These are phyloP conservation scores for Trichonephila inaurata DNA, from an alignment of 1,140 invertebrate genomes.

Conservation along the genomic window DNA sequence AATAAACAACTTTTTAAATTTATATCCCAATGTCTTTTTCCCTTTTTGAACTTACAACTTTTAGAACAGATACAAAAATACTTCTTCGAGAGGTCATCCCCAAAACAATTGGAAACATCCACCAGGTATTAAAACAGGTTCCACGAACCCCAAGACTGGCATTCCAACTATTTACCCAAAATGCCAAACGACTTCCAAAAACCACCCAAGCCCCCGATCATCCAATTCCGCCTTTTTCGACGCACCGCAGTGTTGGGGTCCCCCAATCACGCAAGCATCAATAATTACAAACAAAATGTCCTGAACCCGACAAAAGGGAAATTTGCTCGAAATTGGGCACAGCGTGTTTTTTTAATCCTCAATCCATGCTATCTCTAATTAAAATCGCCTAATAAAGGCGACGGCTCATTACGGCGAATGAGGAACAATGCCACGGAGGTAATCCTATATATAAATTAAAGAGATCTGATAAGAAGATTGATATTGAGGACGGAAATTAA, in stretches of 20 bases:
- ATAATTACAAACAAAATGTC: neutral
- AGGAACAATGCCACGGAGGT: constrained; percentile 22
- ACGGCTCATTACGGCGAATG: neutral
- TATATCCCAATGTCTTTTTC: too few relatives aligned
- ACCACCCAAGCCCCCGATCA: neutral
- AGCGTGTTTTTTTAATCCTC: constrained; percentile 19
- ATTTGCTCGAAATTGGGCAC: constrained; percentile 34
- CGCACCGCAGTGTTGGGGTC: neutral
- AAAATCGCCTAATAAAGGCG: constrained; percentile 41
- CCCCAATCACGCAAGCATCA: constrained; percentile 16
- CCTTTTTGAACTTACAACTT: too few relatives aligned
- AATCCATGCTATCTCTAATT: constrained; percentile 46
- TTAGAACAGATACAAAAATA: too few relatives aligned
- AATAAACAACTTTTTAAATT: too few relatives aligned
- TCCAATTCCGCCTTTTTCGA: neutral
- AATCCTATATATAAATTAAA: constrained; percentile 57
- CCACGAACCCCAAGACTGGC: too few relatives aligned
- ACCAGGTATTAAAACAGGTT: too few relatives aligned
- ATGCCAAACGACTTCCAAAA: too few relatives aligned
- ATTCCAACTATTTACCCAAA: too few relatives aligned
- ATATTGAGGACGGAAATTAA: constrained; percentile 3
- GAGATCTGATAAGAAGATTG: neutral
- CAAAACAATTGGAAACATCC: too few relatives aligned
- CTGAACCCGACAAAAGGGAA: neutral
- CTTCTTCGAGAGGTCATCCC: too few relatives aligned